These are phyloP conservation scores for Stenolophus ochropezus DNA, from an alignment of 2,888 invertebrate species.

Conservation along the genomic window DNA sequence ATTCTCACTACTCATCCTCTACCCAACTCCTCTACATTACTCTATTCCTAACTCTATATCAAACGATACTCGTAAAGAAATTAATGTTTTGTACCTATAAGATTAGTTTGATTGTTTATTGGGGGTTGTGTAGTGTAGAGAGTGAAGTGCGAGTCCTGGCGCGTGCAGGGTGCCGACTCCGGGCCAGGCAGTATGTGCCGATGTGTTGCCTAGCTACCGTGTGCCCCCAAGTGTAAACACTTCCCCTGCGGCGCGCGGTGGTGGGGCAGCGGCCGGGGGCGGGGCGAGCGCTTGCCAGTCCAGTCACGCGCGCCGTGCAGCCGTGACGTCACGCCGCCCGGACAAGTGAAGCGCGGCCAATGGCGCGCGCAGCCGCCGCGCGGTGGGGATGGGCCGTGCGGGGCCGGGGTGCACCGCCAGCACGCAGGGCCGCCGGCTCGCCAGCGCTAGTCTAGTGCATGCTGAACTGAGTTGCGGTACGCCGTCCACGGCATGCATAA, in stretches of 20 bases:
- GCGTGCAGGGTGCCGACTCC: conserved; percentile 9
- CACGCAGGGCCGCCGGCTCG: conserved; percentile 73
- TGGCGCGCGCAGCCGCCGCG: conserved; percentile 71
- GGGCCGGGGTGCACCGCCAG: conserved; percentile 69
- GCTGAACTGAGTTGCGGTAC: conserved; percentile 75
- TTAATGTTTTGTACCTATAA: no score
- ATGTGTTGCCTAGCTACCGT: conserved; percentile 74
- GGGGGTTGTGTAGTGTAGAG: neutral
- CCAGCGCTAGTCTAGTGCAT: conserved; percentile 74
- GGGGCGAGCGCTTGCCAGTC: conserved; percentile 66
- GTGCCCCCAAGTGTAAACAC: conserved; percentile 73
- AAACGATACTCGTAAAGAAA: no score
- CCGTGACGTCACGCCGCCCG: conserved; percentile 69
- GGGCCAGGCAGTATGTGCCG: conserved; percentile 67
- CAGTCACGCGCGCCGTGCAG: conserved; percentile 67
- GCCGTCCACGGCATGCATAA: conserved; percentile 76
- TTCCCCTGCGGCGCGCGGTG: conserved; percentile 71
- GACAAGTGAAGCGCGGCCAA: conserved; percentile 70
- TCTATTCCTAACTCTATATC: no score
- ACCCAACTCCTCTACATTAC: no score
- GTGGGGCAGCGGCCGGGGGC: conserved; percentile 67
- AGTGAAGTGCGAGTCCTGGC: conserved; percentile 3
- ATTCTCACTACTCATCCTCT: neutral
- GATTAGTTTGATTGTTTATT: neutral
- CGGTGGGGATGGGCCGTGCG: conserved; percentile 66